Evolutionary conservation across 2,888 invertebrate species (phyloP).

Genomic region (Parascotia fuliginaria): DNA sequence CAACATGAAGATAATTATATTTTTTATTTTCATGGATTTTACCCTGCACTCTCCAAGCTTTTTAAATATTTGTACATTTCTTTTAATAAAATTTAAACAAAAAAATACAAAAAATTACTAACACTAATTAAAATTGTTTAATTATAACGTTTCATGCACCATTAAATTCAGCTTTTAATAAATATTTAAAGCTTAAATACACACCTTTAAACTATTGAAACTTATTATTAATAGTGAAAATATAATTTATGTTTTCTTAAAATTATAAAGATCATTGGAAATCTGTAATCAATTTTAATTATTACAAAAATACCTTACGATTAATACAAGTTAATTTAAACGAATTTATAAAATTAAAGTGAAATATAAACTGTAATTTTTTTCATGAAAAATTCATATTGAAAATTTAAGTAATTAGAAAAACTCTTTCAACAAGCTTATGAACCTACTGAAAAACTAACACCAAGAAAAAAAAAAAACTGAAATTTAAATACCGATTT

Average conservation of each 20-base stretch:
- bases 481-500: no score
- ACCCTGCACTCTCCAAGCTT: constrained; percentile 62
- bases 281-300: constrained; percentile 27
- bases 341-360: not conserved
- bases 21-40: constrained; percentile 8
- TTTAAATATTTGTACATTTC: constrained; percentile 38
- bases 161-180: constrained; percentile 68
- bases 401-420: not conserved
- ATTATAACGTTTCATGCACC: constrained; percentile 61
- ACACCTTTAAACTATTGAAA: constrained; percentile 28
- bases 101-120: constrained; percentile 15
- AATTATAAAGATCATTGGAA: constrained; percentile 59
- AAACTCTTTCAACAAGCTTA: not conserved
- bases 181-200: constrained; percentile 51
- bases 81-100: constrained; percentile 22
- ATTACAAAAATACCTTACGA: constrained; percentile 5
- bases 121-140: constrained; percentile 18
- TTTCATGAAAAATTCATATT: not conserved
- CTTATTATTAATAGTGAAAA: constrained; percentile 41
- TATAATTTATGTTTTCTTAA: constrained; percentile 30
- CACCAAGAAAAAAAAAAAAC: no score
- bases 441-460: no score
- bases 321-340: not conserved
- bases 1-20: not conserved
- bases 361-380: not conserved